Conservation (phyloP, 2,797 vertebrate genomes). For the Gymnodraco acuticeps region DNA sequence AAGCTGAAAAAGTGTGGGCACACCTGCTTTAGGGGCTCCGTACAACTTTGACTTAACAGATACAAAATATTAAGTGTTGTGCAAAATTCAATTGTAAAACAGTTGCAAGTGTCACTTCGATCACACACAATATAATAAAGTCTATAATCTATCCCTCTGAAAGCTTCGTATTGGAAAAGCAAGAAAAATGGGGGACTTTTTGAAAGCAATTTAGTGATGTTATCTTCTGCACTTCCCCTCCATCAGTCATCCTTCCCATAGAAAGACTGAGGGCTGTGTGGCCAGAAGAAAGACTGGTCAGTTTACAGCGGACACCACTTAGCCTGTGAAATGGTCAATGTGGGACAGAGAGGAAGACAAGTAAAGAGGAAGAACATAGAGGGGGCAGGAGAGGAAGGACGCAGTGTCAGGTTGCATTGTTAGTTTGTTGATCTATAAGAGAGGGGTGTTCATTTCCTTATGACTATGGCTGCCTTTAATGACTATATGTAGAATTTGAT, state of each 20-base stretch:
- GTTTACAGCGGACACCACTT: slow-evolving; percentile 63
- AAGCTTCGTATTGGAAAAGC: slow-evolving; percentile 2
- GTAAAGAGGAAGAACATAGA: slow-evolving; percentile 19
- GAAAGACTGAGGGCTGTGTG: slow-evolving; percentile 30
- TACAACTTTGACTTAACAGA: neutral
- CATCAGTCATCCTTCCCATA: slow-evolving; percentile 35
- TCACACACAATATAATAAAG: neutral
- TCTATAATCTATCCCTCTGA: neutral
- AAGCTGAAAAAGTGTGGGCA: too few relatives aligned
- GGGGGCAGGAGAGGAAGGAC: slow-evolving; percentile 24
- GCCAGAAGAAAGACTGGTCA: slow-evolving; percentile 52
- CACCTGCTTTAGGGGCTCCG: too few relatives aligned
- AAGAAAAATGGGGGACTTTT: slow-evolving; percentile 28
- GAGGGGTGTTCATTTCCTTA: slow-evolving; percentile 32
- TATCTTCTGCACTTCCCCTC: slow-evolving; percentile 46
- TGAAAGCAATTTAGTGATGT: slow-evolving; percentile 53
- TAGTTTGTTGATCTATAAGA: slow-evolving; percentile 23
- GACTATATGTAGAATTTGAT: neutral
- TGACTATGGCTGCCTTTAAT: neutral
- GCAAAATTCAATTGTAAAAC: neutral
- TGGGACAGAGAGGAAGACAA: slow-evolving; percentile 19
- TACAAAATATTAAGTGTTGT: neutral
- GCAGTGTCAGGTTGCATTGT: slow-evolving; percentile 52
- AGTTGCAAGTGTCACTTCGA: neutral
- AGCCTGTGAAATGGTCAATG: slow-evolving; percentile 34